Percentiles rank a stretch among this genome's conserved stretches.
Conservation (phyloP, 64 coral and sea anemone species). For the Stichodactyla helianthus region DNA sequence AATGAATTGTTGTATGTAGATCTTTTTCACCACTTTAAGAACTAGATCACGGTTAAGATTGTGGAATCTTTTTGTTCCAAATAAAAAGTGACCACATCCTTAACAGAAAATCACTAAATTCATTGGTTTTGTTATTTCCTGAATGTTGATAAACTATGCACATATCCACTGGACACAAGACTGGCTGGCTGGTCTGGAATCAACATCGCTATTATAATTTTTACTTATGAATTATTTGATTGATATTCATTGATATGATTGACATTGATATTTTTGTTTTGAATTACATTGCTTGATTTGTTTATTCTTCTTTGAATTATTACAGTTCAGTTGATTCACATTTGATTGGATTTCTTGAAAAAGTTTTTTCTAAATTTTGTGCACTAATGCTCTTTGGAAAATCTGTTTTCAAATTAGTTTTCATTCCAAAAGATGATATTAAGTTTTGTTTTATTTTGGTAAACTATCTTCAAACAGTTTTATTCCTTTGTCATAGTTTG, state of each 20-base stretch:
- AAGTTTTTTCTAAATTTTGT: not conserved
- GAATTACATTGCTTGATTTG: no score
- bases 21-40: conserved; percentile 11
- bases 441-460: no score
- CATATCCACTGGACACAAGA: not conserved
- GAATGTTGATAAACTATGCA: not conserved
- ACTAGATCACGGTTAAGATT: not conserved
- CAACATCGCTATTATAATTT: not conserved
- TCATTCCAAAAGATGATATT: no score
- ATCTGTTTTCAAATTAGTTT: no score
- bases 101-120: not conserved
- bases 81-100: not conserved
- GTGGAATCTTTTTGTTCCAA: not conserved
- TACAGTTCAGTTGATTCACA: no score
- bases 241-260: not conserved
- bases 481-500: no score
- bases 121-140: not conserved
- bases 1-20: not conserved
- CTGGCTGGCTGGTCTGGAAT: not conserved
- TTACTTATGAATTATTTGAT: not conserved
- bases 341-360: no score
- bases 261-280: no score
- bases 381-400: no score
- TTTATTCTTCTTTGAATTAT: no score
- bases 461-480: no score